Evolutionary conservation across 1,140 invertebrate genomes (phyloP).

Genomic region (Melanaphis sacchari): DNA sequence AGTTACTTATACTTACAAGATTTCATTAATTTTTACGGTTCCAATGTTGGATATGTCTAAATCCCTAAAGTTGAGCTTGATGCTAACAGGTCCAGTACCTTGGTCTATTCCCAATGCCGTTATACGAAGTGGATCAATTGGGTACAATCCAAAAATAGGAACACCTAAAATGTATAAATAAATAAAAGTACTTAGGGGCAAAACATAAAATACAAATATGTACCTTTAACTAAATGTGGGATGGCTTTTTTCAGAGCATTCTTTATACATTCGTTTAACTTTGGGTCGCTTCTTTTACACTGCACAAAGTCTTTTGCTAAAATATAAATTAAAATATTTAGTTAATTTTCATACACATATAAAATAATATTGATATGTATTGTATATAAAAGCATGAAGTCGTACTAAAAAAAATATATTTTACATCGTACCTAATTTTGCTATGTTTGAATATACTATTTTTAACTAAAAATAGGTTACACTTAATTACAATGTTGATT

Average conservation of each 20-base stretch:
- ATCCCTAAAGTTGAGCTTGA: slow-evolving; percentile 64
- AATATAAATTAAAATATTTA: slow-evolving; percentile 60
- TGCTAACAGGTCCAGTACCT: slow-evolving; percentile 62
- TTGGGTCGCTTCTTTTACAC: slow-evolving; percentile 60
- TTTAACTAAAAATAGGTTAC: neutral
- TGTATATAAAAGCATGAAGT: neutral
- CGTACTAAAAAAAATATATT: neutral
- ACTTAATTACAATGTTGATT: neutral
- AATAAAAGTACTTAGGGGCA: neutral
- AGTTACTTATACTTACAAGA: slow-evolving; percentile 60
- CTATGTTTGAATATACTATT: neutral
- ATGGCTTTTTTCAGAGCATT: slow-evolving; percentile 56
- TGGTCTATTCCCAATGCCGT: slow-evolving; percentile 61
- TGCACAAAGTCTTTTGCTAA: slow-evolving; percentile 60
- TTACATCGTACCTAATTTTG: neutral
- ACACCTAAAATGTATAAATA: slow-evolving; percentile 58
- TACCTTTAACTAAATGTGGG: slow-evolving; percentile 60
- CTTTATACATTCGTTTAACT: slow-evolving; percentile 60
- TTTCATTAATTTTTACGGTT: slow-evolving; percentile 59
- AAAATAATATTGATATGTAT: neutral
- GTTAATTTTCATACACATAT: neutral
- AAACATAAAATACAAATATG: neutral
- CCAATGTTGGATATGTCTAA: slow-evolving; percentile 61
- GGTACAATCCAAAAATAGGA: slow-evolving; percentile 61
- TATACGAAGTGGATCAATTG: slow-evolving; percentile 62